These are phyloP conservation scores for Orbicella faveolata DNA, from an alignment of 64 coral and sea anemone genomes.

Conservation along the genomic window DNA sequence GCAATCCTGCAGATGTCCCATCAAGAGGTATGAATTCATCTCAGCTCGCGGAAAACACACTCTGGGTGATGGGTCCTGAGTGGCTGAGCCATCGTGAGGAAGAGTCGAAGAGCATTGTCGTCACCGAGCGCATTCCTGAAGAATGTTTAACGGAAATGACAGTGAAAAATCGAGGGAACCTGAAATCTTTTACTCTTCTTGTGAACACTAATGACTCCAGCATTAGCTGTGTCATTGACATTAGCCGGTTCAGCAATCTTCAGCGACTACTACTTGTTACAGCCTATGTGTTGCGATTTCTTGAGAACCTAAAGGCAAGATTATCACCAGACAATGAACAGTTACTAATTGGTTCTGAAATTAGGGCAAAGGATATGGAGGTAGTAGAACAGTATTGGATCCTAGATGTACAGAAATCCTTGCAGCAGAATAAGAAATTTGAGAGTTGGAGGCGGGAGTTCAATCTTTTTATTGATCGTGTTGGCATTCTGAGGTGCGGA, in stretches of 20 bases:
- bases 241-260: slow-evolving; percentile 2
- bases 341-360: background rate
- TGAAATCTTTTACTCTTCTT: background rate
- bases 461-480: background rate
- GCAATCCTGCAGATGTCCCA: slow-evolving; percentile 24
- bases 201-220: background rate
- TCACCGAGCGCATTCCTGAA: background rate
- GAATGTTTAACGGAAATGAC: slow-evolving; percentile 20
- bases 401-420: background rate
- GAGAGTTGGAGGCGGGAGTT: background rate
- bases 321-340: background rate
- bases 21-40: slow-evolving; percentile 26
- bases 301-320: background rate
- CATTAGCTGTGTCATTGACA: background rate
- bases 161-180: slow-evolving; percentile 5
- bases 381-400: background rate
- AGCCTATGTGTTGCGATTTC: background rate
- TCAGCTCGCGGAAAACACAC: background rate
- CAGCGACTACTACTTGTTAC: slow-evolving; percentile 2
- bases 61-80: slow-evolving; percentile 4
- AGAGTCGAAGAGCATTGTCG: background rate
- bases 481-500: background rate
- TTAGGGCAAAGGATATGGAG: background rate
- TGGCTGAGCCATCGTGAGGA: slow-evolving; percentile 23
- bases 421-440: background rate